Evolutionary conservation across 92 coral and sea anemone species (phyloP), one percentile per base, ranked within the genome.

Genomic region (Epizoanthus scotinus): DNA sequence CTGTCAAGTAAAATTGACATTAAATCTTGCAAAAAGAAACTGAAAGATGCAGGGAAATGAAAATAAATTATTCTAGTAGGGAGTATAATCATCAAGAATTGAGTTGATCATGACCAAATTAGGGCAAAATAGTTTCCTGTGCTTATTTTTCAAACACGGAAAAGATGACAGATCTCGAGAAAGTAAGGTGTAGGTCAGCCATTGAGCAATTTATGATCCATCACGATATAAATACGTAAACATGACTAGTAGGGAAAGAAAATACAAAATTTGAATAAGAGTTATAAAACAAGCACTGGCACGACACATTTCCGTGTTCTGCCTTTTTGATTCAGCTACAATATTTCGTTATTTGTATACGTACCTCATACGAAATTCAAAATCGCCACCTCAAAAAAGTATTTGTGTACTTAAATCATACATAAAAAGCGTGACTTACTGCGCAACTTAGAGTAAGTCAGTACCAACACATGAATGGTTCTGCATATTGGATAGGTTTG

Each of bases 51-150:
- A 27, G 61, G 24, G 22, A 75, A 38, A 21, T 21, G 66, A 75
- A 40, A 58, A 68, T 38, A n/a, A 1, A 17, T 40, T 63, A 14
- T 68, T 40, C 19, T 27, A 21, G 9, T 34, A 63, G 81, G 67
- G 67, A 75, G 81, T 57, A 75, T 59, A 38, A 75, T 31, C 67
- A 59, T n/a, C 7, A 73, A 73, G 12, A 73, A 56, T 12, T 27
- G 36, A 75, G 56, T 58, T 20, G 36, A 34, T 75, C 25, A 75
- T 75, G 59, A 75, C 81, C 81, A 75, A 75, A 75, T 75, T 75
- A 75, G 81, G 81, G 18, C 47, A 75, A 29, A 75, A 75, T 20
- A 55, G 81, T 21, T 59, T 58, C 56, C 28, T 40, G 38, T 57
- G 81, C 38, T 42, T 75, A 59, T 59, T 75, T 75, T 38, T 40